Conservation (phyloP, 2,797 vertebrate species). For the Cottoperca gobio region DNA sequence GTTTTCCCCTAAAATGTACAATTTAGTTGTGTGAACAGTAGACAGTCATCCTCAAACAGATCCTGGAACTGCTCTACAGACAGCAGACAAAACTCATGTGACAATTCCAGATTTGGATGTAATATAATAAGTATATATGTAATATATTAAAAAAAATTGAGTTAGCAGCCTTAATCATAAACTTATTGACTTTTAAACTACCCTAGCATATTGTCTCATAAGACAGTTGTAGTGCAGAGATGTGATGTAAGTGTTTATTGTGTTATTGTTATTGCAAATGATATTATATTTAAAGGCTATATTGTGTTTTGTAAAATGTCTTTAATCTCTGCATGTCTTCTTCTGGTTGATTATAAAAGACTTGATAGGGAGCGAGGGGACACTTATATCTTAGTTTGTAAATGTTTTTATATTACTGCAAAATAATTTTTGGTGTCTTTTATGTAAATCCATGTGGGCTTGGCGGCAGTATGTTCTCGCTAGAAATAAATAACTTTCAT, state of each 20-base stretch:
- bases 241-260: neutral
- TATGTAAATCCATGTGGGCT: neutral
- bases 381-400: neutral
- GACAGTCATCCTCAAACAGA: neutral
- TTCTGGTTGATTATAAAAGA: neutral
- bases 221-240: neutral
- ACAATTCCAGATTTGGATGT: neutral
- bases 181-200: neutral
- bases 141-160: neutral
- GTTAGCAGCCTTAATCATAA: neutral
- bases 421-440: neutral
- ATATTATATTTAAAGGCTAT: neutral
- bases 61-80: neutral
- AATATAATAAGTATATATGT: no score
- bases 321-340: neutral
- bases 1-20: neutral
- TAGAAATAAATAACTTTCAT: neutral
- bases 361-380: neutral
- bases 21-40: neutral
- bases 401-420: neutral
- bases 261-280: no score
- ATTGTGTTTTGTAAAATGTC: neutral
- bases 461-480: neutral
- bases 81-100: conserved; percentile 21
- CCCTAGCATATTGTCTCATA: neutral